phyloP scores from a whole-genome alignment of 2,113 vertebrate species.

The Myrmecobius fasciatus region DNA sequence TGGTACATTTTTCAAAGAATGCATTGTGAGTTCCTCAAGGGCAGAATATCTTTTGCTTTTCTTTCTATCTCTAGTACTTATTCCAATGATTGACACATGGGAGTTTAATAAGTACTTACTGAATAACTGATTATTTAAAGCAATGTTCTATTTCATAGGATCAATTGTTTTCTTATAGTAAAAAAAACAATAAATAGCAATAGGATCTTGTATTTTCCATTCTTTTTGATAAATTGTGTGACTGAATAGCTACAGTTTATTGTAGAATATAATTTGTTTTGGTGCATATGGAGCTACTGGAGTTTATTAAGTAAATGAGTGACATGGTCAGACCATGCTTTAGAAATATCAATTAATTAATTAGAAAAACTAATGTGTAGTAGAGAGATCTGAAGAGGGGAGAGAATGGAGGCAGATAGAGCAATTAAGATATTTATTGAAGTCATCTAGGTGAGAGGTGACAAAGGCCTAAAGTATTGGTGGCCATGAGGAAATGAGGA shows the following conservation, averaged over 20 bases:
- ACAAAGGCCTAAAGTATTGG: background rate
- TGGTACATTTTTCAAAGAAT: background rate
- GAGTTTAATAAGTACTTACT: background rate
- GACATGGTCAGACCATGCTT: background rate
- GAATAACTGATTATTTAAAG: background rate
- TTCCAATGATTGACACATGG: background rate
- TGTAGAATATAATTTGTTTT: background rate
- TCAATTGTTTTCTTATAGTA: background rate
- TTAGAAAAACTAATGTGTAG: background rate
- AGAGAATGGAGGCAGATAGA: background rate
- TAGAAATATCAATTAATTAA: background rate
- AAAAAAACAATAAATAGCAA: background rate
- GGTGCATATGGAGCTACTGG: background rate
- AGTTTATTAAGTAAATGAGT: background rate
- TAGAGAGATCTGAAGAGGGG: background rate
- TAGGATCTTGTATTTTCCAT: background rate
- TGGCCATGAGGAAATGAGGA: background rate
- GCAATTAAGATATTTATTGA: background rate
- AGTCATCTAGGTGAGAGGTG: background rate
- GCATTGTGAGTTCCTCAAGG: background rate
- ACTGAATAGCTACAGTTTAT: background rate
- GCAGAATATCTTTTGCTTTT: background rate
- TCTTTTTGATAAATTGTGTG: background rate
- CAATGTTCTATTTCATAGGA: background rate
- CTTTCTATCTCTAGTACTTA: background rate